A percentile compares a stretch with the other conserved stretches of the same genome.
phyloP scores from a whole-genome alignment of 2,888 invertebrate genomes.

The Chalcosyrphus nemorum region DNA sequence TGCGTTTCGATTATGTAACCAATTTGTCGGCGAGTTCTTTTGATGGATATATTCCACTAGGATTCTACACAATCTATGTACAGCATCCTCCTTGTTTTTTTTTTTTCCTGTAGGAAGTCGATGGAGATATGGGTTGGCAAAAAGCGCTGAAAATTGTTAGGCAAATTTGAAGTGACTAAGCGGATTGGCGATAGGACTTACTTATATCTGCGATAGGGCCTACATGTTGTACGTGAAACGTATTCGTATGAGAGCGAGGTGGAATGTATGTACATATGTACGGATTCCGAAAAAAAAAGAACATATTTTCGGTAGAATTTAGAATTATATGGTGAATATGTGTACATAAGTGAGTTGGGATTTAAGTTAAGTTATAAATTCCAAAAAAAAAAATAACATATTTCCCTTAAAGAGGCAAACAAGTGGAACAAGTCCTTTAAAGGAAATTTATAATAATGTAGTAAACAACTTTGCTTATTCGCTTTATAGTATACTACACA shows the following conservation, averaged over 20 bases:
- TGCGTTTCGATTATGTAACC: conserved; percentile 55
- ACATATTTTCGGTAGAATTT: background rate
- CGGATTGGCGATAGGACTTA: background rate
- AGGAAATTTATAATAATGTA: too few relatives aligned
- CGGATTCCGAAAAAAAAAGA: background rate
- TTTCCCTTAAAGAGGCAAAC: too few relatives aligned
- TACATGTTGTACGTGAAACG: too few relatives aligned
- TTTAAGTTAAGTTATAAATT: background rate
- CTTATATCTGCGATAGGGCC: background rate
- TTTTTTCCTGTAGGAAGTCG: background rate
- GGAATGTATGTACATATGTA: background rate
- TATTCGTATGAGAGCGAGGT: background rate
- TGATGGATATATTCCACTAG: conserved; percentile 25
- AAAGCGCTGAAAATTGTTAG: background rate
- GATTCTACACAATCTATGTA: background rate
- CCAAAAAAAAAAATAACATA: background rate
- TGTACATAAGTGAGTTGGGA: background rate
- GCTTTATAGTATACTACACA: too few relatives aligned
- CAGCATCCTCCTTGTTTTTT: background rate
- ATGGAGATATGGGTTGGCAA: background rate
- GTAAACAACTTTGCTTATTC: too few relatives aligned
- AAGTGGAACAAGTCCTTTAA: too few relatives aligned
- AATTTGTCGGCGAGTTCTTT: conserved; percentile 57
- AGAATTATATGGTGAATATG: background rate
- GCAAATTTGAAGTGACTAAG: background rate